Conservation (phyloP, 1,140 invertebrate genomes). For the Drosophila fuyamai region DNA sequence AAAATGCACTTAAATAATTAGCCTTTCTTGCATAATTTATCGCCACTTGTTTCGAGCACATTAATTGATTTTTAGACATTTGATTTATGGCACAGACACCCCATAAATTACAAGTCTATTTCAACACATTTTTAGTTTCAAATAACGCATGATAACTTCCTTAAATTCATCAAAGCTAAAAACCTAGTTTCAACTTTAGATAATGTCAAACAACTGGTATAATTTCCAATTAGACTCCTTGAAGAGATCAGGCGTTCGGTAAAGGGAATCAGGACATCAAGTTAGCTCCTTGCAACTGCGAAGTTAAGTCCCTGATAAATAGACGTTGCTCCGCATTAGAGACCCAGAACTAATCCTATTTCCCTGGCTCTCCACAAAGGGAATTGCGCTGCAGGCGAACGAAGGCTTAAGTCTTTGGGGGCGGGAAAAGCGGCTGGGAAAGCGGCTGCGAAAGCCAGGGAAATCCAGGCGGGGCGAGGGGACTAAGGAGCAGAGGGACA, state of each 20-base stretch:
- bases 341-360: conserved; percentile 34
- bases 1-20: conserved; percentile 1
- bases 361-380: conserved; percentile 16
- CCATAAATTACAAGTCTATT: too few relatives aligned
- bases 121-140: too few relatives aligned
- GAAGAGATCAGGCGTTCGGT: not conserved
- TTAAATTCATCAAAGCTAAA: not conserved
- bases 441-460: not conserved
- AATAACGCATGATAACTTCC: not conserved
- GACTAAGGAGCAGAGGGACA: too few relatives aligned
- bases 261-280: not conserved
- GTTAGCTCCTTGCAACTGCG: conserved; percentile 3
- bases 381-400: conserved; percentile 26
- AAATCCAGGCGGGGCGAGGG: not conserved
- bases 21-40: not conserved
- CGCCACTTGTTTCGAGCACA: too few relatives aligned
- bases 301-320: conserved; percentile 41
- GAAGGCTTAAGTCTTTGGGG: conserved; percentile 14
- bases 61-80: not conserved
- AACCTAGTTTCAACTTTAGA: not conserved
- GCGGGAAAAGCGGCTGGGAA: not conserved
- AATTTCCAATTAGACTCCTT: conserved; percentile 5
- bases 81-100: too few relatives aligned
- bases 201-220: not conserved
- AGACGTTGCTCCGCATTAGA: conserved; percentile 8